Conservation (phyloP, 2,888 invertebrate species). For the Scotopteryx bipunctaria region DNA sequence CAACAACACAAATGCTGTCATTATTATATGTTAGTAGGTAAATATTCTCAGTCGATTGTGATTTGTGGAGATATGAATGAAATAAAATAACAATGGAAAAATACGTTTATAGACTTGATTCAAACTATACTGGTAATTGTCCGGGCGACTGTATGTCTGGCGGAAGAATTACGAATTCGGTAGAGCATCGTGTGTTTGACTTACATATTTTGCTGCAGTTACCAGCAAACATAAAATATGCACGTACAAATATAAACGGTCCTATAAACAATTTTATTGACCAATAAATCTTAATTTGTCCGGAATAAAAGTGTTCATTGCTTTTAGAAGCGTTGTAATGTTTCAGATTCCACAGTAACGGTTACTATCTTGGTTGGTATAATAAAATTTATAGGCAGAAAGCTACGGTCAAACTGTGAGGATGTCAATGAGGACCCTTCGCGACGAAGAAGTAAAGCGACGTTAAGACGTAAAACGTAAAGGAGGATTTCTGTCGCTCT, state of each 20-base stretch:
- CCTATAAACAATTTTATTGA: too few species aligned
- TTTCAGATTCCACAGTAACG: conserved; percentile 35
- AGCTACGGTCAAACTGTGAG: conserved; percentile 1
- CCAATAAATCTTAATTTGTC: too few species aligned
- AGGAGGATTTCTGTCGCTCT: too few species aligned
- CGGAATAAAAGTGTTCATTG: too few species aligned
- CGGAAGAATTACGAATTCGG: conserved; percentile 10
- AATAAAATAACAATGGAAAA: conserved; percentile 26
- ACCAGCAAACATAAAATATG: too few species aligned
- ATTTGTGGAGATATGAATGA: conserved; percentile 4
- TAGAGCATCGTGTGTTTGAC: neutral
- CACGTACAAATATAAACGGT: too few species aligned
- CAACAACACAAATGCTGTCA: neutral
- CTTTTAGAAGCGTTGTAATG: conserved; percentile 2
- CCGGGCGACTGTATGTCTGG: conserved; percentile 29
- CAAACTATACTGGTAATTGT: conserved; percentile 6
- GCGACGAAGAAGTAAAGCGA: too few species aligned
- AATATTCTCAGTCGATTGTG: neutral
- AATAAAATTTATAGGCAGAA: conserved; percentile 54
- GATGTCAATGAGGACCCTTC: too few species aligned
- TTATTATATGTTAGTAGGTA: neutral
- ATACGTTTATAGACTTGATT: conserved; percentile 7
- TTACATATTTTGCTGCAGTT: neutral
- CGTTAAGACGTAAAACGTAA: too few species aligned
- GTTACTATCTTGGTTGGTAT: too few species aligned